Base-by-base conservation (phyloP, 1,140 invertebrate species). In the Bombus huntii region DNA sequence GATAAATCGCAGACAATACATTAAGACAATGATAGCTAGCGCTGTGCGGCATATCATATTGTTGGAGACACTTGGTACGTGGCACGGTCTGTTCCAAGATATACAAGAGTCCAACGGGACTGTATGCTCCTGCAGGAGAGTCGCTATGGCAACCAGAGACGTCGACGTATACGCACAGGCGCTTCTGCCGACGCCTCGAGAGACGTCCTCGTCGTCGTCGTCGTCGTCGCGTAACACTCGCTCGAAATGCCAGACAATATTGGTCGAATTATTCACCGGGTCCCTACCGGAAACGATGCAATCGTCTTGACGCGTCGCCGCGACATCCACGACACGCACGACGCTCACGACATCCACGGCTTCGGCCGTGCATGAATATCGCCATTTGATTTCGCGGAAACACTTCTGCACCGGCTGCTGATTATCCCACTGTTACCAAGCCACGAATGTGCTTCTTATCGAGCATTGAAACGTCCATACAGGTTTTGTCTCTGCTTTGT, bases 181-280 rank as follows among this genome's bases (percentile, higher is more conserved):
- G 73, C 81, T 68, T 74, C n/a, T 66, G 25, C 31, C 59, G 62
- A 76, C 62, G 81, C 73, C 81, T 83, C 62, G 73, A 57, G 81
- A 83, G 81, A 83, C 62, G 62, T 53, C 18, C 1, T 22, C 18
- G 47, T 47, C 44, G 44, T 34, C 44, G 47, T 34, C 44, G 47
- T 62, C 59, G 59, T 77, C 62, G 62, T n/a, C 59, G 59, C 59
- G 81, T 68, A 83, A 83, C 73, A 77, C 73, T 47, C 59, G 34
- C 34, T 65, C 44, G 44, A 66, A 76, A 83, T 83, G 75, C 81
- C 81, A 77, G 73, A 83, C 73, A 83, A 77, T 83, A 83, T 83
- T 83, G 81, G 81, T 22, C 81, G 44, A 83, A 83, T 83, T 83
- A 83, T 83, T 83, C 81, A 83, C 73, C 12, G 81, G 62, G 34